Conservation (phyloP, 2,113 vertebrate genomes). For the Struthidea cinerea region DNA sequence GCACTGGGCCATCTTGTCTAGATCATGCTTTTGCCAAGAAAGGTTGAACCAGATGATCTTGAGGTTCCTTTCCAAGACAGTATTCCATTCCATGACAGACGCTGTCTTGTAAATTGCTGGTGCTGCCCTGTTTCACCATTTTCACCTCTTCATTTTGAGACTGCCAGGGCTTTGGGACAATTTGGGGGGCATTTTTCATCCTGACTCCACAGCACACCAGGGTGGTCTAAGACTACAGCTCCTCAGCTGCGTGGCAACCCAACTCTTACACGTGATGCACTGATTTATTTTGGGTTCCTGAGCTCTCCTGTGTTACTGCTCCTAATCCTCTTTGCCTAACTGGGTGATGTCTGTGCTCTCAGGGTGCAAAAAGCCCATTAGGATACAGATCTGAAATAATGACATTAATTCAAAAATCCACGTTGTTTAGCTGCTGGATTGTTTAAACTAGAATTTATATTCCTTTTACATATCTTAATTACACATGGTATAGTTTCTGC, state of each 20-base stretch:
- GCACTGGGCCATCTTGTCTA: background rate
- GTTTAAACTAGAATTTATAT: background rate
- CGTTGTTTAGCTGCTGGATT: background rate
- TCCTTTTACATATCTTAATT: background rate
- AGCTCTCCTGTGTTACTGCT: background rate
- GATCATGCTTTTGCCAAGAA: background rate
- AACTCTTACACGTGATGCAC: background rate
- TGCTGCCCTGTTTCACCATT: background rate
- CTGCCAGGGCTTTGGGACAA: background rate
- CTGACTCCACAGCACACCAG: background rate
- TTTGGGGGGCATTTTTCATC: background rate
- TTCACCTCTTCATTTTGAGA: background rate
- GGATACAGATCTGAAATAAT: background rate
- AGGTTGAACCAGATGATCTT: background rate
- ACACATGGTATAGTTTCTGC: background rate
- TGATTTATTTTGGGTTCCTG: background rate
- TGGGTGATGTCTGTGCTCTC: background rate
- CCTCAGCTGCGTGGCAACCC: rapidly evolving
- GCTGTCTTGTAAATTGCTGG: background rate
- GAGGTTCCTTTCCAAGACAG: background rate
- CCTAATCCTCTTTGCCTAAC: background rate
- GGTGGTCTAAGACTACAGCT: background rate
- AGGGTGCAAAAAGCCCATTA: background rate
- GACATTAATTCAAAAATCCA: background rate
- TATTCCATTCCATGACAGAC: background rate